These are phyloP conservation scores for Eclectus roratus DNA, from an alignment of 2,113 vertebrate genomes.

Conservation along the genomic window DNA sequence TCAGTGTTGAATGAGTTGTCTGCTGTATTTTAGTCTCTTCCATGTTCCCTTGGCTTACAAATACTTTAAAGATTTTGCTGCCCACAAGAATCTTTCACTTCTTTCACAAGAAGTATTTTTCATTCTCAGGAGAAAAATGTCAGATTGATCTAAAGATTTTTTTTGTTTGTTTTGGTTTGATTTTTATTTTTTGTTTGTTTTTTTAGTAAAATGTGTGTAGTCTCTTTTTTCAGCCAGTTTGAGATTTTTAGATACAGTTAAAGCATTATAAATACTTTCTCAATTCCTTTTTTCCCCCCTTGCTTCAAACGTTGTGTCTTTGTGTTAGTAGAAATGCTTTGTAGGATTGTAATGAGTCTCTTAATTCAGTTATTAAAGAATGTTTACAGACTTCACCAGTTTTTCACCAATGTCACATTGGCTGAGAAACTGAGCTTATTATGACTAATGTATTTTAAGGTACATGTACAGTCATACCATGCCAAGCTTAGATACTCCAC, in stretches of 20 bases:
- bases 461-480: not conserved
- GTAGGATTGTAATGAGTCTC: not conserved
- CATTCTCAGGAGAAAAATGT: not conserved
- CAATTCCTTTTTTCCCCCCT: not conserved
- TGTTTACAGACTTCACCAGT: not conserved
- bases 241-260: not conserved
- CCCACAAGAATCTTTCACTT: no score
- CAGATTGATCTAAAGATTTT: not conserved
- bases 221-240: not conserved
- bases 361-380: not conserved
- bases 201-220: not conserved
- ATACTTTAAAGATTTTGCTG: not conserved
- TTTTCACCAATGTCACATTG: not conserved
- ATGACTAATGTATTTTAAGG: not conserved
- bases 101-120: not conserved
- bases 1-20: not conserved
- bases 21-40: not conserved
- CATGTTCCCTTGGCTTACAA: not conserved
- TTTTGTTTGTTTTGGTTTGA: not conserved
- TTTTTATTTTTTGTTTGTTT: not conserved
- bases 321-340: not conserved
- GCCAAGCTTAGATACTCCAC: not conserved
- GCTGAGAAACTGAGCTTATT: not conserved
- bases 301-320: not conserved
- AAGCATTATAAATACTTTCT: not conserved